These are phyloP conservation scores for Orthonevra nobilis DNA, from an alignment of 2,888 invertebrate genomes.

Conservation along the genomic window DNA sequence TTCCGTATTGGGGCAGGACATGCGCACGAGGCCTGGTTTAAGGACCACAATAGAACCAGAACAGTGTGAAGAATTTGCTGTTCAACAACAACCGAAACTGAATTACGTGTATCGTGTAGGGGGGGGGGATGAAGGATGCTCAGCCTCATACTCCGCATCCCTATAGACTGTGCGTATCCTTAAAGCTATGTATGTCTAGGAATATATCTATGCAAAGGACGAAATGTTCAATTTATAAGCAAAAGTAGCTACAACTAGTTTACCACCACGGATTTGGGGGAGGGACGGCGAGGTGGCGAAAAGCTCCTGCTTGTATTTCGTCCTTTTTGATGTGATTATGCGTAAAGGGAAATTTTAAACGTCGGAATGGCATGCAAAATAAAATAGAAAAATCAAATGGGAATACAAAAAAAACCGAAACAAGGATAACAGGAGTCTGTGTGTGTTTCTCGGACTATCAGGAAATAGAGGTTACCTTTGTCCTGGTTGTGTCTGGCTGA, in stretches of 20 bases:
- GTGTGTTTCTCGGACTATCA: too few relatives aligned
- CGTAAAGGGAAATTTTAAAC: conserved; percentile 38
- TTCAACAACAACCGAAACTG: conserved; percentile 64
- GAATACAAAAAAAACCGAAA: too few relatives aligned
- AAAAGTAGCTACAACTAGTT: conserved; percentile 51
- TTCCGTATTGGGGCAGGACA: conserved; percentile 49
- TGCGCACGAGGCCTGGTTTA: conserved; percentile 62
- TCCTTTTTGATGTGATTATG: conserved; percentile 55
- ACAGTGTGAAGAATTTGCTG: conserved; percentile 63
- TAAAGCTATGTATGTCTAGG: conserved; percentile 11
- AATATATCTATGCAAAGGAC: conserved; percentile 23
- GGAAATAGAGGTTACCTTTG: too few relatives aligned
- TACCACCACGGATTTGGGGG: too few relatives aligned
- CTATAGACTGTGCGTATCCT: conserved; percentile 27
- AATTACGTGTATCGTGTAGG: conserved; percentile 58
- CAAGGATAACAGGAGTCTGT: too few relatives aligned
- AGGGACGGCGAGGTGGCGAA: neutral
- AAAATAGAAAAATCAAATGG: conserved; percentile 1
- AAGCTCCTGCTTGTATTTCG: conserved; percentile 34
- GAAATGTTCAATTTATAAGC: conserved; percentile 37
- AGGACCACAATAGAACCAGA: conserved; percentile 63
- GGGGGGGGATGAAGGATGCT: too few relatives aligned
- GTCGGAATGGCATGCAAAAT: conserved; percentile 8
- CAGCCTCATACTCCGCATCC: conserved; percentile 14
- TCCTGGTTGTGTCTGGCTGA: too few relatives aligned